Conservation (phyloP, 2,888 invertebrate genomes). For the Cancer borealis region DNA sequence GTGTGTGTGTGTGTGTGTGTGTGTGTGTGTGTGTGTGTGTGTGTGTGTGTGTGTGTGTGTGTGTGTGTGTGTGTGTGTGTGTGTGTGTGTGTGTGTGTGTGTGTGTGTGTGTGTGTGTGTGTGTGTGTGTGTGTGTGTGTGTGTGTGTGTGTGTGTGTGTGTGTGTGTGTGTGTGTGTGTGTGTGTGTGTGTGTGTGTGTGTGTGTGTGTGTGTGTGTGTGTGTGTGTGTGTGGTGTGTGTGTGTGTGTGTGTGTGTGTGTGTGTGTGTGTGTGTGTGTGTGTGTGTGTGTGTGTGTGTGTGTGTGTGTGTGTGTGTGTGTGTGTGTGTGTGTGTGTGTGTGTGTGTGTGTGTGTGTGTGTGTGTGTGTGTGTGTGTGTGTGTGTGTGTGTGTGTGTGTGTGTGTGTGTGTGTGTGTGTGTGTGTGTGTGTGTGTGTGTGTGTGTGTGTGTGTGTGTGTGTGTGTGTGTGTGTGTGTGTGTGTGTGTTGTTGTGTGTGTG, state of each 20-base stretch:
- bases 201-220: constrained; percentile 18
- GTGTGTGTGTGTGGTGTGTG: constrained; percentile 28
- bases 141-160: constrained; percentile 37
- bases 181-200: constrained; percentile 31
- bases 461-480: constrained; percentile 39
- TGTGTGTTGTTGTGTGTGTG: too few species aligned
- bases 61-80: constrained; percentile 12
- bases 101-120: constrained; percentile 30
- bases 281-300: constrained; percentile 31
- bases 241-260: constrained; percentile 13
- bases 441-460: neutral
- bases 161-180: neutral
- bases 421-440: constrained; percentile 37
- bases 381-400: constrained; percentile 21
- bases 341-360: neutral
- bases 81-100: constrained; percentile 21
- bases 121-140: constrained; percentile 9
- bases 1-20: constrained; percentile 31
- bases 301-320: constrained; percentile 7
- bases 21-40: constrained; percentile 8
- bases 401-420: constrained; percentile 12
- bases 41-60: constrained; percentile 31
- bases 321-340: constrained; percentile 37
- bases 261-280: constrained; percentile 18
- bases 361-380: constrained; percentile 31